Evolutionary conservation across 2,113 vertebrate genomes (phyloP).

Genomic region (Rousettus leschenaultii): DNA sequence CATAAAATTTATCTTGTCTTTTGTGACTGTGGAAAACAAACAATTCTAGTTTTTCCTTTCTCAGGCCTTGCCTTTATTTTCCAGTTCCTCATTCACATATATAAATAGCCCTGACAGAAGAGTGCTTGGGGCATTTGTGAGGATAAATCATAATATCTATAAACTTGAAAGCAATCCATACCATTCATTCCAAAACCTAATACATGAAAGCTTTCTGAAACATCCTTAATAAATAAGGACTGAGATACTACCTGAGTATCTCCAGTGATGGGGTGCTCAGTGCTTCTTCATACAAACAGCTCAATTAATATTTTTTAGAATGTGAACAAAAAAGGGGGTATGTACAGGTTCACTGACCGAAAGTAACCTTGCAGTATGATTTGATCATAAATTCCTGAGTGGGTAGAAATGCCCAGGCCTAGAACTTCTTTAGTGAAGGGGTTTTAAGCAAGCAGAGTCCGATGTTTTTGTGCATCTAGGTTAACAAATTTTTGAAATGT

Average conservation of each 20-base stretch:
- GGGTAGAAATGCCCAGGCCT: neutral
- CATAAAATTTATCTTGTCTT: slow-evolving; percentile 26
- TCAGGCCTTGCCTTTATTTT: slow-evolving; percentile 24
- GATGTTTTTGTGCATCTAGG: neutral
- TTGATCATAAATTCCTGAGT: neutral
- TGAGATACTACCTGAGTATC: neutral
- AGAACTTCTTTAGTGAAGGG: neutral
- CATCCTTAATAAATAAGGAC: neutral
- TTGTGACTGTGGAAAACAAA: slow-evolving; percentile 26
- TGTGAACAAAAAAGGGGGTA: neutral
- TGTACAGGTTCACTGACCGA: neutral
- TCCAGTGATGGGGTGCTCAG: neutral
- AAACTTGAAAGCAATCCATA: slow-evolving; percentile 26
- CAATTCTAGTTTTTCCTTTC: slow-evolving; percentile 33
- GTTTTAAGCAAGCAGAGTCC: neutral
- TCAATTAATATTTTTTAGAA: slow-evolving; percentile 20
- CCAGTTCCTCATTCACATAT: neutral
- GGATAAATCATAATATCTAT: neutral
- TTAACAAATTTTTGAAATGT: neutral
- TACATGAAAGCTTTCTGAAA: slow-evolving; percentile 25
- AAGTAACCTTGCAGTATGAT: neutral
- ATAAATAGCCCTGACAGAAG: neutral
- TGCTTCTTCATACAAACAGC: neutral
- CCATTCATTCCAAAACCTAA: neutral
- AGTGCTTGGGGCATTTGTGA: neutral